Evolutionary conservation across 2,888 invertebrate genomes (phyloP), one percentile per base, ranked within the genome.

Genomic region (Caenorhabditis uteleia): DNA sequence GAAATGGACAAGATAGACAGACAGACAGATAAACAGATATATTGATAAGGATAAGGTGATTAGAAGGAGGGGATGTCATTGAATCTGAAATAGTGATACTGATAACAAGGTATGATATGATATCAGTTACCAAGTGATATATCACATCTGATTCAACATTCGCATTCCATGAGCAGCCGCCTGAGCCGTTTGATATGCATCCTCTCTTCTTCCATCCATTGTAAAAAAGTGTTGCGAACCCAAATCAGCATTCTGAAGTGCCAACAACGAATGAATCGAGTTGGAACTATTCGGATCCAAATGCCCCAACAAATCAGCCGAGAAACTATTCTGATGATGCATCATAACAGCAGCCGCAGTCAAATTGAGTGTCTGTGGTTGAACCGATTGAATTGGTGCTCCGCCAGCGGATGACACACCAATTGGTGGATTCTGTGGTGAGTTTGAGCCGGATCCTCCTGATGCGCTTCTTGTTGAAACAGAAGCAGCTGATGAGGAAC

Each of bases 281-380:
- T 34, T 34, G 5, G 8, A 16, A 7, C n/a, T 10, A 34, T 34
- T 10, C 34, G 8, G 34, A 5, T 33, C 46, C 21, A 46, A 34
- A 21, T 46, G 46, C 33, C 46, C 46, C 2, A 46, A 21, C 33
- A 46, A 10, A 25, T 46, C 46, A 6, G n/a, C 21, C 3, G 27
- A 7, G 2, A 8, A 10, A n/a, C 18, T 10, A 18, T 18, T 8
- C 7, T 42, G 42, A 21, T 42, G 42, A 14, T 29, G 16, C 29
- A 20, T 16, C 29, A 45, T 29, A 21, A 14, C 33, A 27, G 29
- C 27, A 20, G 27, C 45, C 21, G 27, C 45, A 20, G 29, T 33
- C 21, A 46, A 10, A 14, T 14, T 14, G 33, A 10, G 33, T 10
- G 10, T 10, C 14, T 14, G 10, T 12, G 33, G n/a, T n/a, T n/a